Base-by-base conservation (phyloP, 2,888 invertebrate genomes). In the Epinotia nisella region DNA sequence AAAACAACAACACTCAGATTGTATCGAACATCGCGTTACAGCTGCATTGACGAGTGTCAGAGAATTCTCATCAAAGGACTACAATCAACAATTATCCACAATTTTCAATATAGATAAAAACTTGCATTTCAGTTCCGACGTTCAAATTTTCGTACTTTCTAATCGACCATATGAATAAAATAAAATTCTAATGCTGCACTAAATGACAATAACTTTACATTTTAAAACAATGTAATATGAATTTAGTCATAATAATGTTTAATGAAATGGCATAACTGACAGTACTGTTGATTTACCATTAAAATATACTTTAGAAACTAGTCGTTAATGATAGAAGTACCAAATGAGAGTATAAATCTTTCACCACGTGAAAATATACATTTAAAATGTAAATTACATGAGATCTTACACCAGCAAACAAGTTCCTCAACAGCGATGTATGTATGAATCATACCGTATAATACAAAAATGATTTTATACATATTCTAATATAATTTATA, bases 351-450 rank as follows among this genome's bases (percentile, higher is more conserved):
- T 73, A 69, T 69, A 73, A 56, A 69, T 64, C 24, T 73, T 73
- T 69, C 73, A 73, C 73, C 68, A 64, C 62, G 73, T 73, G 73
- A 73, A 69, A 69, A 62, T 59, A 73, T 68, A 71, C 60, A 55
- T 68, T 56, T 58, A 56, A 68, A 68, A 41, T 73, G 69, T 73
- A 69, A 68, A 69, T 69, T 69, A 73, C 51, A 75, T 75, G 76
- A 76, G 76, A 76, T 76, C 76, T 76, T 76, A 74, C 71, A 64
- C 39, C 76, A 72, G 75, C 72, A 73, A 74, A 71, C 69, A 35
- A 53, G 45, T 61, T 60, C 69, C 71, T 59, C 66, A 24, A 61
- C 45, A 69, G 56, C 59, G 19, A 59, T 59, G 64, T 73, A 69
- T 51, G 64, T 53, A 66, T 71, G 29, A 67, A 71, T 58, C 62